These are phyloP conservation scores for Phyllostomus discolor DNA, from an alignment of 2,113 vertebrate genomes.

Conservation along the genomic window DNA sequence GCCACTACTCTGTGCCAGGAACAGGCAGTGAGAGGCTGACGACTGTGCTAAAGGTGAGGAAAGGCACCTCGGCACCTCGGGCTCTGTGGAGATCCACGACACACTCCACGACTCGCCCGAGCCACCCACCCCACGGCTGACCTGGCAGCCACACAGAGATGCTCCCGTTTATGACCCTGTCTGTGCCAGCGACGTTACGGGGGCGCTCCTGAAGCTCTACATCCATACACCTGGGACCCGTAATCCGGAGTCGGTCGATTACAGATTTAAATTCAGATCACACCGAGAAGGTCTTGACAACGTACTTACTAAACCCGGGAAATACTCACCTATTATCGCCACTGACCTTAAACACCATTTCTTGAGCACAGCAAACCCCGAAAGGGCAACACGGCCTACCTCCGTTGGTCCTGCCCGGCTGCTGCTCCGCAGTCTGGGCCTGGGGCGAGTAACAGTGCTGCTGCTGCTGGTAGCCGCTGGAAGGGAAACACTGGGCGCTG, in stretches of 20 bases:
- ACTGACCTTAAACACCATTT: background rate
- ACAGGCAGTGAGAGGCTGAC: too few relatives aligned
- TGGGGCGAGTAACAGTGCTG: slow-evolving; percentile 86
- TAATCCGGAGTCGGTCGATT: background rate
- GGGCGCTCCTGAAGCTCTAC: background rate
- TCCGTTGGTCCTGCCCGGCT: slow-evolving; percentile 86
- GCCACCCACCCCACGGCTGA: fast-evolving
- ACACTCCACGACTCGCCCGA: background rate
- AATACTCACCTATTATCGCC: background rate
- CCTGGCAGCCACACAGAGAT: background rate
- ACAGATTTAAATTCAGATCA: background rate
- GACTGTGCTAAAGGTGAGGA: background rate
- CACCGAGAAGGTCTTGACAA: background rate
- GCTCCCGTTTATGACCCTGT: background rate
- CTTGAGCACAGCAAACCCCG: background rate
- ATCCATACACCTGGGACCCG: background rate
- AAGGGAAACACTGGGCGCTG: slow-evolving; percentile 88
- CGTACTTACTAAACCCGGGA: background rate
- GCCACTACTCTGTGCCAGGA: background rate
- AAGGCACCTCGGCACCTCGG: fast-evolving
- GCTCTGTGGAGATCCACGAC: fast-evolving
- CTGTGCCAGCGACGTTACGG: too few relatives aligned
- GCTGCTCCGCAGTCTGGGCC: slow-evolving; percentile 84
- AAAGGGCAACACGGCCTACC: slow-evolving; percentile 78
- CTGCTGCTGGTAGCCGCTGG: slow-evolving; percentile 83